A percentile compares a stretch with the other conserved stretches of the same genome.
These are phyloP conservation scores for Mixornis gularis DNA, from an alignment of 2,113 vertebrate genomes.

Conservation along the genomic window DNA sequence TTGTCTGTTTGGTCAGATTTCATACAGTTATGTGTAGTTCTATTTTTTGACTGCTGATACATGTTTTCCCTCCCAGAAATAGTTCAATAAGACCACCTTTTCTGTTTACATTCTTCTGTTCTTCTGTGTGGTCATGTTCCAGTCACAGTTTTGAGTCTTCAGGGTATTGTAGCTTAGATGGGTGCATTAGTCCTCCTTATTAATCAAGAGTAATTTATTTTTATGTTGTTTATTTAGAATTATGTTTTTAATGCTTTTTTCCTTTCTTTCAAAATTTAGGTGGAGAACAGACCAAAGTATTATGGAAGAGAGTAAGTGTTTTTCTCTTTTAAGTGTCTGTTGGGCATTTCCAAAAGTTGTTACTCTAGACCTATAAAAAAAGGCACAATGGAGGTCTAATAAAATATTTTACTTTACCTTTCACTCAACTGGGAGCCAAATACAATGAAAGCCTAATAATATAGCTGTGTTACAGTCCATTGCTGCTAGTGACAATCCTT, in stretches of 20 bases:
- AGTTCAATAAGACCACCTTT: not conserved
- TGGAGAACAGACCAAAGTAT: constrained; percentile 96
- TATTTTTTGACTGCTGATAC: not conserved
- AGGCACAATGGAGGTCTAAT: not conserved
- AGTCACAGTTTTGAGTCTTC: not conserved
- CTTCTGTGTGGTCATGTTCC: not conserved
- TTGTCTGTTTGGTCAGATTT: not conserved
- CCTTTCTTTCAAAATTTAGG: constrained; percentile 75
- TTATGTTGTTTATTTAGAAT: constrained; percentile 1
- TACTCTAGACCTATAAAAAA: not conserved
- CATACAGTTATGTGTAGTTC: not conserved
- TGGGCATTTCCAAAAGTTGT: not conserved
- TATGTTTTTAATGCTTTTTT: constrained; percentile 20
- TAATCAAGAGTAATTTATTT: not conserved
- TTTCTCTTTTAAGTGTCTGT: constrained; percentile 39
- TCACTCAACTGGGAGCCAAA: not conserved
- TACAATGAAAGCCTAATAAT: not conserved
- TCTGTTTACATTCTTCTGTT: not conserved
- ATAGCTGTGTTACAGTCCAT: not conserved
- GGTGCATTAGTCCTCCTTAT: not conserved
- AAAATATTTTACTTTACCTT: not conserved
- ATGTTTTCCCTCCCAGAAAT: not conserved
- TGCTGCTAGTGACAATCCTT: not conserved
- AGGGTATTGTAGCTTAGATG: not conserved
- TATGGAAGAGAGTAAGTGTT: constrained; percentile 97